A percentile compares a stretch with the other conserved stretches of the same genome.
Evolutionary conservation across 2,797 vertebrate genomes (phyloP).

Genomic region (Choloepus didactylus): DNA sequence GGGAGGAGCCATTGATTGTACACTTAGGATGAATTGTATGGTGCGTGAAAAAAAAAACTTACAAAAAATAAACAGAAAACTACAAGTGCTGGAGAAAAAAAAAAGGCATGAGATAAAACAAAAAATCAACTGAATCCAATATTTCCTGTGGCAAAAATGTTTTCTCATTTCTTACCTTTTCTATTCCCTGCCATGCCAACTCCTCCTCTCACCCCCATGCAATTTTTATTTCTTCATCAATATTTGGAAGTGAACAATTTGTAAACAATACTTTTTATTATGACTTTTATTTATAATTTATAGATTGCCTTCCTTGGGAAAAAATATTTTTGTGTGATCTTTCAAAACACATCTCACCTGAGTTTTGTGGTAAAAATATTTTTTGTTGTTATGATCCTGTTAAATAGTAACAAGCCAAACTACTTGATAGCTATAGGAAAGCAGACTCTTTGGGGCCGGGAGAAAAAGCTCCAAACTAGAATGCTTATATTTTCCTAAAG

Average conservation of each 20-base stretch:
- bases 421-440: conserved; percentile 45
- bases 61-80: too few relatives aligned
- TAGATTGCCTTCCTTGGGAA: conserved; percentile 66
- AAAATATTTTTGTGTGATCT: conserved; percentile 33
- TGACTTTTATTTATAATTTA: conserved; percentile 65
- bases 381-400: conserved; percentile 64
- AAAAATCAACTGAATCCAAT: conserved; percentile 64
- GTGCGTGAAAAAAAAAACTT: too few relatives aligned
- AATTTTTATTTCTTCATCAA: conserved; percentile 56
- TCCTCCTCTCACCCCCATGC: background rate
- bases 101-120: too few relatives aligned
- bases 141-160: conserved; percentile 68
- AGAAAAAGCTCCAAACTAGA: conserved; percentile 52
- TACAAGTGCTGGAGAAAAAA: too few relatives aligned
- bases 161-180: conserved; percentile 69
- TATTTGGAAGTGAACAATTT: conserved; percentile 69
- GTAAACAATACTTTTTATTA: conserved; percentile 55
- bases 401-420: conserved; percentile 50
- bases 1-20: too few relatives aligned
- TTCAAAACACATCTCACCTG: conserved; percentile 55
- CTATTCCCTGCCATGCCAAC: conserved; percentile 38
- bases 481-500: conserved; percentile 64
- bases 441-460: conserved; percentile 61
- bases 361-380: conserved; percentile 67
- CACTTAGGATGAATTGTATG: too few relatives aligned